phyloP scores from a whole-genome alignment of 2,113 vertebrate species.

The Percopsis transmontana region DNA sequence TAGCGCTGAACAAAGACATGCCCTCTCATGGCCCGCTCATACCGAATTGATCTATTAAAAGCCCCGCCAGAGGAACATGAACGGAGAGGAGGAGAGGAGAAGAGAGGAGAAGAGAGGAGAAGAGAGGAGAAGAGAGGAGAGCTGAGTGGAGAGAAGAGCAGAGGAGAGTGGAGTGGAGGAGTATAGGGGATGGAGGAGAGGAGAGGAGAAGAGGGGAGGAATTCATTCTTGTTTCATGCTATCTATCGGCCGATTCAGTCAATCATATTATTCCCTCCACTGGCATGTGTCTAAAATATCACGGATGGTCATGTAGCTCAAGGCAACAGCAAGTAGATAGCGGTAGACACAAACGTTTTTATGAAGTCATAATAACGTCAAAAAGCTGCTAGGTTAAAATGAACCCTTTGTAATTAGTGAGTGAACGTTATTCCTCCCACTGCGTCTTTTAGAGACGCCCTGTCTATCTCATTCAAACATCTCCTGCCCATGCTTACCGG shows the following conservation, averaged over 20 bases:
- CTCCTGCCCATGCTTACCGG: not conserved
- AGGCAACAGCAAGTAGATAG: not conserved
- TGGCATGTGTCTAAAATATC: conserved; percentile 21
- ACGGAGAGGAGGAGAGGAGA: not conserved
- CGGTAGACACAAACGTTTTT: too few relatives aligned
- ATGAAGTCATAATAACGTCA: too few relatives aligned
- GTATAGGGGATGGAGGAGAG: not conserved
- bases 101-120: not conserved
- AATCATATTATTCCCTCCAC: conserved; percentile 22
- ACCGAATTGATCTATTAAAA: not conserved
- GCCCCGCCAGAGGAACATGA: not conserved
- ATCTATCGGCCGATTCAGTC: conserved; percentile 7
- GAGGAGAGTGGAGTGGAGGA: not conserved
- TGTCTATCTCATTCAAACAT: conserved; percentile 9
- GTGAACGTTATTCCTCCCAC: not conserved
- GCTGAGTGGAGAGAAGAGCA: not conserved
- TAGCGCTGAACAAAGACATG: not conserved
- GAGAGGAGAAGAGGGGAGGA: too few relatives aligned
- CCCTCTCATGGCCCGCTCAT: not conserved
- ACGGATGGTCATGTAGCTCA: not conserved
- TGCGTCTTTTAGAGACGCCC: not conserved
- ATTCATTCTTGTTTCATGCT: conserved; percentile 1
- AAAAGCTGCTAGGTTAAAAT: too few relatives aligned
- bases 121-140: not conserved
- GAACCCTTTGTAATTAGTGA: too few relatives aligned